Evolutionary conservation across 2,113 vertebrate species (phyloP).

Genomic region (Ciconia boyciana): DNA sequence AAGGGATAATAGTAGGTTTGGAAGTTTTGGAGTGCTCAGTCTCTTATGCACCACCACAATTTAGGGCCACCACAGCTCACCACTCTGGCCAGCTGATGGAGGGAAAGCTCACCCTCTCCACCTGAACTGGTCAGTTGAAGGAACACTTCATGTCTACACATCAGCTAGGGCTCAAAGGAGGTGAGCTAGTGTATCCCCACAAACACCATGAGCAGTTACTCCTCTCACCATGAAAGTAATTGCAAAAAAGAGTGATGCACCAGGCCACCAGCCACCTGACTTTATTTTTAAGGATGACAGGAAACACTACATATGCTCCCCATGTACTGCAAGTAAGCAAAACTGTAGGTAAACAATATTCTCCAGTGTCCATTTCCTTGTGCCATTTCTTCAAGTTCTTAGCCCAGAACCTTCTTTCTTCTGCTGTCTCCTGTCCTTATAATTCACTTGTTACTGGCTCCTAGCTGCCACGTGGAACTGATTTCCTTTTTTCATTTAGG

Average conservation of each 20-base stretch:
- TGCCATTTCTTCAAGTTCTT: background rate
- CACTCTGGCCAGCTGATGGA: background rate
- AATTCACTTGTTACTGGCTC: background rate
- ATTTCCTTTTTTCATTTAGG: background rate
- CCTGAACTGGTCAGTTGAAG: background rate
- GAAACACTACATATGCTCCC: background rate
- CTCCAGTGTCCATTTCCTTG: background rate
- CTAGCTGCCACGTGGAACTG: background rate
- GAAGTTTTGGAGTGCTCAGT: background rate
- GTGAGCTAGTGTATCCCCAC: background rate
- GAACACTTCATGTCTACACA: background rate
- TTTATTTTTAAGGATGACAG: background rate
- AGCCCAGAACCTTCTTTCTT: background rate
- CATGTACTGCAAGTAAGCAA: background rate
- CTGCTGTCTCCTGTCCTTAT: background rate
- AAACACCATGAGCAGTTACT: background rate
- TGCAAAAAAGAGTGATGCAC: background rate
- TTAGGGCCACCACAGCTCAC: background rate
- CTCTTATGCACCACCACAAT: background rate
- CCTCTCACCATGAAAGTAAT: background rate
- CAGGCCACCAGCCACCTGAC: background rate
- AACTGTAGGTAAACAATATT: background rate
- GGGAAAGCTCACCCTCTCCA: background rate
- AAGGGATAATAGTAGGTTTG: background rate
- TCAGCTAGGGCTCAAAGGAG: background rate